phyloP scores from a whole-genome alignment of 2,888 invertebrate genomes.

The Drosophila rellima region DNA sequence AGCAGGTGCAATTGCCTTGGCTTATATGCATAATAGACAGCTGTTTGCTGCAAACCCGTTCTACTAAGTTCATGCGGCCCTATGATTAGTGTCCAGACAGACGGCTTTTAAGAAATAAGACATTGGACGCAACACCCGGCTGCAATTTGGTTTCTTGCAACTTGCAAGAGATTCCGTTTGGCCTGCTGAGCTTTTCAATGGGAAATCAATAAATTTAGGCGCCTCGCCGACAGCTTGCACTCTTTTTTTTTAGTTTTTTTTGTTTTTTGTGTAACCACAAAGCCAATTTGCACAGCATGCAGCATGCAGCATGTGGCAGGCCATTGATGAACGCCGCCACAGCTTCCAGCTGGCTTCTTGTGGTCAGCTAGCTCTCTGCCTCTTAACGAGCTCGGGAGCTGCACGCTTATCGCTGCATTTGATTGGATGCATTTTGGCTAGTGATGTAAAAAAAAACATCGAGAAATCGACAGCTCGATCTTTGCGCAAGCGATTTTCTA shows the following conservation, averaged over 20 bases:
- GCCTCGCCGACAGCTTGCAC: conserved; percentile 49
- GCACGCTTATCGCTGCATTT: conserved; percentile 53
- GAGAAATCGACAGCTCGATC: too few species aligned
- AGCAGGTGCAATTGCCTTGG: conserved; percentile 46
- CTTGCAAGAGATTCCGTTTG: conserved; percentile 22
- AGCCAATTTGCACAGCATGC: conserved; percentile 78
- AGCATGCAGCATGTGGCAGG: conserved; percentile 25
- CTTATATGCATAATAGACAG: conserved; percentile 15
- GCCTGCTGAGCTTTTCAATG: conserved; percentile 44
- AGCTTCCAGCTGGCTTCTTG: conserved; percentile 38
- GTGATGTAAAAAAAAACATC: too few species aligned
- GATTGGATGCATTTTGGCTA: conserved; percentile 45
- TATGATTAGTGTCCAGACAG: conserved; percentile 68
- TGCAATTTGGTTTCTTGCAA: conserved; percentile 12
- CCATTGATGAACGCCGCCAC: conserved; percentile 55
- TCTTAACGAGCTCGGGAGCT: conserved; percentile 52
- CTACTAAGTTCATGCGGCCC: conserved; percentile 54
- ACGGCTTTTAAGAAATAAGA: conserved; percentile 55
- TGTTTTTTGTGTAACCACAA: conserved; percentile 15
- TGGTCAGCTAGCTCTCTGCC: conserved; percentile 16
- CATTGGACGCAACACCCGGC: conserved; percentile 32
- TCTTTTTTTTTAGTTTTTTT: conserved; percentile 7
- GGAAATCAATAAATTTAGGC: conserved; percentile 62
- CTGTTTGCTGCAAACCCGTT: conserved; percentile 39
- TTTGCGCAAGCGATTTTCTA: too few species aligned